These are phyloP conservation scores for Ischnus inquisitorius DNA, from an alignment of 2,888 invertebrate species.

Conservation along the genomic window DNA sequence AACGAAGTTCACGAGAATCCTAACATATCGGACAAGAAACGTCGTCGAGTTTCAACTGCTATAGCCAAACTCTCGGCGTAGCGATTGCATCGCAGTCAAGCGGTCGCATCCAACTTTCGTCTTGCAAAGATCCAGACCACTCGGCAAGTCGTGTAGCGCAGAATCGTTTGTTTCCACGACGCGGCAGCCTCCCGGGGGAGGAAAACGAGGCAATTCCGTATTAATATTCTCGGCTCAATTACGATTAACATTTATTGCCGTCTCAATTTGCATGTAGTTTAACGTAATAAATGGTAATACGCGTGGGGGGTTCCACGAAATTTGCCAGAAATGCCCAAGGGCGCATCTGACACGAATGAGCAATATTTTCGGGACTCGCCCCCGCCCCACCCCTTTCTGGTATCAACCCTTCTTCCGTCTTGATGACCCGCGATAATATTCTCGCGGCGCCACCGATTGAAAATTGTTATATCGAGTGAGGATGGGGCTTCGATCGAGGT, in stretches of 20 bases:
- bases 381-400: not conserved
- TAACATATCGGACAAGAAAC: slow-evolving; percentile 25
- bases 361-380: not conserved
- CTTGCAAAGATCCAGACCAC: not conserved
- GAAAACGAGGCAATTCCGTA: slow-evolving; percentile 59
- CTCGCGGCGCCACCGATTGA: slow-evolving; percentile 36
- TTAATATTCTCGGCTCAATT: slow-evolving; percentile 78
- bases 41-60: slow-evolving; percentile 5
- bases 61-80: not conserved
- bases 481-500: slow-evolving; percentile 1
- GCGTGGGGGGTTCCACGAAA: slow-evolving; percentile 34
- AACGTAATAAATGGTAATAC: slow-evolving; percentile 65
- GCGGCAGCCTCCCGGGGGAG: slow-evolving; percentile 18
- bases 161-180: slow-evolving; percentile 19
- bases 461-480: slow-evolving; percentile 29
- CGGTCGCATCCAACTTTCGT: not conserved
- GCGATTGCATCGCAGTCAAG: not conserved
- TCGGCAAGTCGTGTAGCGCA: not conserved
- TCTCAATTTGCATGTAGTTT: slow-evolving; percentile 76
- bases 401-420: slow-evolving; percentile 54
- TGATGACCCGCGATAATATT: slow-evolving; percentile 59
- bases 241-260: slow-evolving; percentile 78
- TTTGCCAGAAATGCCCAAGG: not conserved
- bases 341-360: not conserved
- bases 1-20: slow-evolving; percentile 43